Conservation (phyloP, 2,797 vertebrate species). For the Poeciliopsis infans region DNA sequence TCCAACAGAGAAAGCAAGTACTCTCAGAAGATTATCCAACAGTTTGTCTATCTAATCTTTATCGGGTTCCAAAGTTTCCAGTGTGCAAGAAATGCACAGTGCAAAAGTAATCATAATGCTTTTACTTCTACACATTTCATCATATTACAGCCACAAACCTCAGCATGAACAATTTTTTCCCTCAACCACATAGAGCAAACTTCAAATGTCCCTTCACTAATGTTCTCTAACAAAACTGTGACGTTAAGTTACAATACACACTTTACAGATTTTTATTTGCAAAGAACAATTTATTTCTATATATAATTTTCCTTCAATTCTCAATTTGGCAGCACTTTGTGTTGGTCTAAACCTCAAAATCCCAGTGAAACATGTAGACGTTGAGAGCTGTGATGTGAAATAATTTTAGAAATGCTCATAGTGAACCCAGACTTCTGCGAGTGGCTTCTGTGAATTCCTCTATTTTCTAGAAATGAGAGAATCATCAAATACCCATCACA, state of each 20-base stretch:
- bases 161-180: background rate
- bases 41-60: background rate
- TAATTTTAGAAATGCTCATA: background rate
- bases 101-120: background rate
- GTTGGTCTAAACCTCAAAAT: background rate
- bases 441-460: background rate
- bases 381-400: background rate
- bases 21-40: background rate
- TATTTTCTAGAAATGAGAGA: constrained; percentile 10
- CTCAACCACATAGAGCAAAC: background rate
- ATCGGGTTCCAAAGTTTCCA: constrained; percentile 3
- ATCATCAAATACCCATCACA: constrained; percentile 28
- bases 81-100: constrained; percentile 11
- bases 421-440: background rate
- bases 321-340: background rate
- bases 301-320: background rate
- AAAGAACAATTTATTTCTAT: background rate
- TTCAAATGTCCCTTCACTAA: background rate
- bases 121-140: background rate
- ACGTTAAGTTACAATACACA: background rate
- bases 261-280: background rate
- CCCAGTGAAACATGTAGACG: background rate
- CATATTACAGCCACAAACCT: background rate
- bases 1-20: background rate
- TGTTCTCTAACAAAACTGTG: background rate